Base-by-base conservation (phyloP, 2,888 invertebrate genomes). In the Yponomeuta plumbellus region DNA sequence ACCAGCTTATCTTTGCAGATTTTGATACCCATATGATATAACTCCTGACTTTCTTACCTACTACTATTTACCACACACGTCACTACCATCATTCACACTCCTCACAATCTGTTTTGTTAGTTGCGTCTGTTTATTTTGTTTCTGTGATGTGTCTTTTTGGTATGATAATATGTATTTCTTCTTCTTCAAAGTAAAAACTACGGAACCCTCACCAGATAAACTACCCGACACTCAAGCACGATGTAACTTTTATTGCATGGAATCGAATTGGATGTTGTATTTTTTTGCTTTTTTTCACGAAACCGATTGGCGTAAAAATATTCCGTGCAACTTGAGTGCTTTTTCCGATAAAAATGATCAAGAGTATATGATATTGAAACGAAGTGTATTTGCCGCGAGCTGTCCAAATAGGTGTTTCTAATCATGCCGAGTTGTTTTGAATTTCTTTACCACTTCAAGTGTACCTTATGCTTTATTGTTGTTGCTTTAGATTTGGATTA, bases 321-420 rank as follows among this genome's bases (percentile, higher is more conserved):
- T 58, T 58, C 44, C 65, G 26, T 65, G 57, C 57, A 65, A 34
- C 57, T 58, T 65, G 65, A 65, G 65, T 65, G 65, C 65, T 65
- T 65, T 65, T 65, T 56, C 57, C 65, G 56, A 65, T 65, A 65
- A 65, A 65, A 65, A 57, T 65, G 65, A 65, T 65, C 23, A 64
- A 64, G 52, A 22, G 22, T 34, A 34, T 17, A 34, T 17, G 52
- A 23, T 52, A 64, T 23, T 64, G 64, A 56, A 52, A 22, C 52
- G 23, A 23, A 64, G 40, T 64, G 22, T 56, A 17, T 56, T 23
- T 23, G 22, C 17, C 26, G 39, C 8, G 11, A 39, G 26, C 34
- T 62, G 20, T n/a, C 62, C 8, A n/a, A 52, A 52, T 52, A 52
- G 44, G 13, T 17, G 44, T 52, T 52, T 44, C 10, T 44, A n/a